Evolutionary conservation across 2,797 vertebrate species (phyloP).

Genomic region (Acanthurus lineatus): DNA sequence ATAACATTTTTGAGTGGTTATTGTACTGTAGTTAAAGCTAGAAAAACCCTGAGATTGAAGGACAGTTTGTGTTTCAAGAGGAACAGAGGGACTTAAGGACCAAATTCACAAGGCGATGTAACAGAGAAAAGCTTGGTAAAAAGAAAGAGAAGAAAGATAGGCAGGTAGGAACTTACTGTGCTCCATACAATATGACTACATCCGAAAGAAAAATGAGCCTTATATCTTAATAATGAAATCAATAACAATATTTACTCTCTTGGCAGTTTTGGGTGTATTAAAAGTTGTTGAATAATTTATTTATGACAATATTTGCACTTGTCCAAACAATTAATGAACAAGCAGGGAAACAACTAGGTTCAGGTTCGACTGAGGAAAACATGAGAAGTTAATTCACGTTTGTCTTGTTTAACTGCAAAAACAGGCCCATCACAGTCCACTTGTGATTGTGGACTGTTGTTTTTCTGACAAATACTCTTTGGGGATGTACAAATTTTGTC

Average conservation of each 20-base stretch:
- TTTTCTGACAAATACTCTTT: background rate
- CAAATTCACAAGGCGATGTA: too few species aligned
- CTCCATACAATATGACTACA: background rate
- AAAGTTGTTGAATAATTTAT: background rate
- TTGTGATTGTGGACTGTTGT: background rate
- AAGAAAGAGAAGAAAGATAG: background rate
- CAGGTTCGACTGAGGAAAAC: too few species aligned
- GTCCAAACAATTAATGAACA: background rate
- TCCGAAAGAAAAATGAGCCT: background rate
- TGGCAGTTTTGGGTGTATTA: background rate
- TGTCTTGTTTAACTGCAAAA: slow-evolving; percentile 1
- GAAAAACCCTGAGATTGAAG: slow-evolving; percentile 9
- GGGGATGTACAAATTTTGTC: background rate
- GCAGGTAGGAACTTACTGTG: background rate
- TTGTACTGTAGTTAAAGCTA: background rate
- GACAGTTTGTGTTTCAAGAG: slow-evolving; percentile 5
- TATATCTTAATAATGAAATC: background rate
- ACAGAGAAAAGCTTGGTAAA: too few species aligned
- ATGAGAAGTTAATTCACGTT: background rate
- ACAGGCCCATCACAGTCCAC: background rate
- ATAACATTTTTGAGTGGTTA: background rate
- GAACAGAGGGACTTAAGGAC: background rate
- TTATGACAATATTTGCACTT: background rate
- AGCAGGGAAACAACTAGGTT: background rate
- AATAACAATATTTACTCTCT: background rate